A percentile compares a stretch with the other conserved stretches of the same genome.
phyloP scores from a whole-genome alignment of 2,888 invertebrate genomes.

The Cryptus armator region DNA sequence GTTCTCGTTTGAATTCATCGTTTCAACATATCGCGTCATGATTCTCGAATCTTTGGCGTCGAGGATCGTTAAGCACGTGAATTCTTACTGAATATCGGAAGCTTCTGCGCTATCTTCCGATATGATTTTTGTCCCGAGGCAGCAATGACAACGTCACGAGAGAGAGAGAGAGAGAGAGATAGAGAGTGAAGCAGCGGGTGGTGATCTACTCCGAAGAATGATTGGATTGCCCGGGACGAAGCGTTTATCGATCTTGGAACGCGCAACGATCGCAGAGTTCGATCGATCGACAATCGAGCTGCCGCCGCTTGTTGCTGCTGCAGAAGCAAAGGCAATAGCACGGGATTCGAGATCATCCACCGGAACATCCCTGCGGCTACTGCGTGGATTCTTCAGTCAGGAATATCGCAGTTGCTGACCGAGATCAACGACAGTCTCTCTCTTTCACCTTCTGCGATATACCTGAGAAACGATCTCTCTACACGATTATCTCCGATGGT shows the following conservation, averaged over 20 bases:
- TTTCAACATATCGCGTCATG: slow-evolving; percentile 19
- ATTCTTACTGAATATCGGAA: slow-evolving; percentile 14
- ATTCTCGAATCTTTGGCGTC: slow-evolving; percentile 1
- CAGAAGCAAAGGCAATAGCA: slow-evolving; percentile 77
- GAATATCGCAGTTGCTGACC: slow-evolving; percentile 4
- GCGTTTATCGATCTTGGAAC: slow-evolving; percentile 74
- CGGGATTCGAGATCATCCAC: slow-evolving; percentile 77
- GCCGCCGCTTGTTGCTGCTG: slow-evolving; percentile 16
- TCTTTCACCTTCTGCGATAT: background rate
- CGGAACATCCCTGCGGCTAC: slow-evolving; percentile 81
- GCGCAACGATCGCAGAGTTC: slow-evolving; percentile 78
- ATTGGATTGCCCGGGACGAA: slow-evolving; percentile 41
- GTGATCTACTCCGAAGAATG: slow-evolving; percentile 32
- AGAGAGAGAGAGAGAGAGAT: background rate
- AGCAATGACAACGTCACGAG: slow-evolving; percentile 30
- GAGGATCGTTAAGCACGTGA: slow-evolving; percentile 1
- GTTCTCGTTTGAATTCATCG: slow-evolving; percentile 1
- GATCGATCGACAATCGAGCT: slow-evolving; percentile 72
- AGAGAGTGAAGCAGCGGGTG: slow-evolving; percentile 18
- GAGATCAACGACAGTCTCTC: slow-evolving; percentile 16
- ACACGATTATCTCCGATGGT: slow-evolving; percentile 36
- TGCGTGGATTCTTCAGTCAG: slow-evolving; percentile 70
- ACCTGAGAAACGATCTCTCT: slow-evolving; percentile 31
- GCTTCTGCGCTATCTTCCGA: background rate
- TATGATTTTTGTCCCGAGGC: slow-evolving; percentile 1